Evolutionary conservation across 2,113 vertebrate genomes (phyloP), one percentile per base, ranked within the genome.

Genomic region (Otolemur garnettii): DNA sequence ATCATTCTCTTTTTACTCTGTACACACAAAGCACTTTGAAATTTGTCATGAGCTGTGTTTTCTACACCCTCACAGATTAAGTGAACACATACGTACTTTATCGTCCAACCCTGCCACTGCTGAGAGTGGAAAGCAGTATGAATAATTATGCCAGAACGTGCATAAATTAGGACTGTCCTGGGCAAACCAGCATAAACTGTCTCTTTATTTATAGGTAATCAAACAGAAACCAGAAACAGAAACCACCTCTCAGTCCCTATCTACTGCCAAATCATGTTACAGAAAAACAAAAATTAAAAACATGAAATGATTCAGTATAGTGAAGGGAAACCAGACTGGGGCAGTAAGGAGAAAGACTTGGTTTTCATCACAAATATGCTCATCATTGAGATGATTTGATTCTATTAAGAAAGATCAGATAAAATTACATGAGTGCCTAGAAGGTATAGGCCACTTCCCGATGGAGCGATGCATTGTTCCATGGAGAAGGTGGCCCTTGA

Each of bases 1-100:
- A 55, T 71, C 81, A 5, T 17, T 85, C 26, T 38, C 35, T 72
- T n/a, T 79, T 33, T 64, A 64, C 71, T 38, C 59, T 60, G 11
- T 59, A 88, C 24, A 82, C 30, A 38, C n/a, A 38, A 66, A 93
- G 30, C 22, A 82, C 57, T 86, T 93, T 77, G 64, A 86, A 96
- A 64, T 92, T 68, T 86, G 3, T 82, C 53, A 79, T 85, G 33
- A 1, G 13, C 26, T 91, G 22, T n/a, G 45, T 77, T 82, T 79
- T 53, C 78, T 91, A 45, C 17, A 64, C 38, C 5, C 3, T 79
- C 77, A 38, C 3, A 83, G 38, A 30, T 28, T 59, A n/a, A 18
- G 4, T 74, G 21, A 79, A 74, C 35, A 71, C 33, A 71, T 68
- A 72, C 45, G 8, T 17, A 57, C 19, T 75, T 57, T 28, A 30